Conservation (phyloP, 2,888 invertebrate species). For the Aphodius granarius region DNA sequence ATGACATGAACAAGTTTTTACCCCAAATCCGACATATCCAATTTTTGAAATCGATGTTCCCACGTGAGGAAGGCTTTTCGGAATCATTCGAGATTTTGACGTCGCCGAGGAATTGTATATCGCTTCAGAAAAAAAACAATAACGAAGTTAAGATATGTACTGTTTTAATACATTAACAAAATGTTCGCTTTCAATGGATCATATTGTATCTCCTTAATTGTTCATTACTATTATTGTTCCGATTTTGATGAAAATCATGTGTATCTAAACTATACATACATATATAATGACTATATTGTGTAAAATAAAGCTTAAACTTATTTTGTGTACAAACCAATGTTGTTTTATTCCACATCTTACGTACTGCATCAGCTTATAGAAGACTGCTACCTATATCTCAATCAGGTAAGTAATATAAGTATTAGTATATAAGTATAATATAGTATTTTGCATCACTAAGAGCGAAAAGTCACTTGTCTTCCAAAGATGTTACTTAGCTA, state of each 20-base stretch:
- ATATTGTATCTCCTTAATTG: slow-evolving; percentile 45
- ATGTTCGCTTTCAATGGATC: slow-evolving; percentile 51
- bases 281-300: slow-evolving; percentile 36
- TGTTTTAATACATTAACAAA: slow-evolving; percentile 26
- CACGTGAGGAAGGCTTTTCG: slow-evolving; percentile 7
- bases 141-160: slow-evolving; percentile 2
- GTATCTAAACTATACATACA: slow-evolving; percentile 11
- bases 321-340: slow-evolving; percentile 48
- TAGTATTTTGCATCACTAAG: too few species aligned
- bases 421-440: too few species aligned
- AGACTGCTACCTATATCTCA: neutral
- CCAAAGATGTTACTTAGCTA: too few species aligned
- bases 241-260: slow-evolving; percentile 10
- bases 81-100: neutral
- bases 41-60: slow-evolving; percentile 9
- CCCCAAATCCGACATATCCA: slow-evolving; percentile 14
- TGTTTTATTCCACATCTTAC: slow-evolving; percentile 17
- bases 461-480: too few species aligned
- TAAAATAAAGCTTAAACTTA: slow-evolving; percentile 55
- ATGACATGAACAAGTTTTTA: slow-evolving; percentile 6
- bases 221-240: slow-evolving; percentile 45
- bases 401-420: too few species aligned
- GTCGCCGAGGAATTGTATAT: neutral
- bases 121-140: slow-evolving; percentile 4
- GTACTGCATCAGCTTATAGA: neutral